phyloP scores from a whole-genome alignment of 2,888 invertebrate genomes.

The Teleogryllus oceanicus region DNA sequence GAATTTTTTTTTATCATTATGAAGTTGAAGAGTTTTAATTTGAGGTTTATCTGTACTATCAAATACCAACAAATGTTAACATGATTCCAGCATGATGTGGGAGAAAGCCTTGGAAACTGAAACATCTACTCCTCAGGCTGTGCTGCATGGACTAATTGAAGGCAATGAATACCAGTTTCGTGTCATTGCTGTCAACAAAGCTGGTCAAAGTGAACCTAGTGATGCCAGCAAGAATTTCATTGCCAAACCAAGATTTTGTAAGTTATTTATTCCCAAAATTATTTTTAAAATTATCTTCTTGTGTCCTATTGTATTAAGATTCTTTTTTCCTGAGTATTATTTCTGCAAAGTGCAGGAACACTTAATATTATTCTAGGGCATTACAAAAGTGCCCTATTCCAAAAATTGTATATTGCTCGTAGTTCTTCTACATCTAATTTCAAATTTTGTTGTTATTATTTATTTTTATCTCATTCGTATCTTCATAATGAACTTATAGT shows the following conservation, averaged over 20 bases:
- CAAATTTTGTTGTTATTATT: neutral
- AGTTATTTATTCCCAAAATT: slow-evolving; percentile 42
- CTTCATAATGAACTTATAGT: slow-evolving; percentile 25
- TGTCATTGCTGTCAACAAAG: slow-evolving; percentile 91
- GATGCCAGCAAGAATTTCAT: slow-evolving; percentile 80
- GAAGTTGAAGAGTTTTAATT: neutral
- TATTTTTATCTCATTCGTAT: slow-evolving; percentile 18
- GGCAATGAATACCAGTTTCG: slow-evolving; percentile 97
- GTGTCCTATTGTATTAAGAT: too few relatives aligned
- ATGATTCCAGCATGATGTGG: slow-evolving; percentile 73
- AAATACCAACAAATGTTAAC: neutral
- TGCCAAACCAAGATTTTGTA: slow-evolving; percentile 78
- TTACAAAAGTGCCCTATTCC: neutral
- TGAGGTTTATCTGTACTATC: neutral
- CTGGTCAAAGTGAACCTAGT: slow-evolving; percentile 89
- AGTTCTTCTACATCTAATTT: neutral
- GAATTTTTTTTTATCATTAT: neutral
- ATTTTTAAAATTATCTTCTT: too few relatives aligned
- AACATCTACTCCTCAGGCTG: slow-evolving; percentile 67
- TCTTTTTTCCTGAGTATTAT: too few relatives aligned
- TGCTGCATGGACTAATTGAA: slow-evolving; percentile 86
- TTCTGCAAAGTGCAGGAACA: neutral
- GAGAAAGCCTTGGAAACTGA: slow-evolving; percentile 85
- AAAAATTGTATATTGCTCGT: neutral
- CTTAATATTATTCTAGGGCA: neutral